Evolutionary conservation across 2,888 invertebrate species (phyloP).

Genomic region (Phalera bucephala): DNA sequence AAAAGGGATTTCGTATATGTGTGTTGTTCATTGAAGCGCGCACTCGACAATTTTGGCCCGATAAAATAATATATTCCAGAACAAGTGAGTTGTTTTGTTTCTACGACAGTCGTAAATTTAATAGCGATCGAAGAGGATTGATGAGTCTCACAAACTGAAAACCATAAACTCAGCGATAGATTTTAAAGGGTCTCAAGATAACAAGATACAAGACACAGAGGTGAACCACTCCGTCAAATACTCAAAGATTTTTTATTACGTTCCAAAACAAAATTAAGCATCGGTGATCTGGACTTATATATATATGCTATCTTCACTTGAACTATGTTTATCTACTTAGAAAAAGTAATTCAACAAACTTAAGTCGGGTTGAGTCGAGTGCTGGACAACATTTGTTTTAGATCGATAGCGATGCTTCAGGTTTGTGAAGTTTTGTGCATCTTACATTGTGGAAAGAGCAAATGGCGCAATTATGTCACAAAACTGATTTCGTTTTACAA

Average conservation of each 20-base stretch:
- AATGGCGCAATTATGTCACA: constrained; percentile 30
- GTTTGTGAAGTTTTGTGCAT: constrained; percentile 27
- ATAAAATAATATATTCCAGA: constrained; percentile 21
- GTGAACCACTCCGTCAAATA: constrained; percentile 16
- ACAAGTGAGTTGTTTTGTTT: constrained; percentile 28
- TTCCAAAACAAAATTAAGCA: constrained; percentile 23
- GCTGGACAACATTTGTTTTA: constrained; percentile 43
- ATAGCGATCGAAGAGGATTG: constrained; percentile 37
- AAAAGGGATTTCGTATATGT: neutral
- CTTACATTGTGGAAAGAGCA: constrained; percentile 33
- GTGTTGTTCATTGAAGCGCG: neutral
- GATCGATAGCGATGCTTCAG: constrained; percentile 30
- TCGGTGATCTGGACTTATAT: constrained; percentile 5
- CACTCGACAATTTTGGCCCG: neutral
- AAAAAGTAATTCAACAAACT: constrained; percentile 38
- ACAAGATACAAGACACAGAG: constrained; percentile 33
- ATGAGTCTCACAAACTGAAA: constrained; percentile 40
- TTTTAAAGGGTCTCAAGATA: constrained; percentile 28
- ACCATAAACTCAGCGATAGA: constrained; percentile 44
- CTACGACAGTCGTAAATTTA: constrained; percentile 44
- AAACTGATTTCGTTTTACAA: constrained; percentile 35
- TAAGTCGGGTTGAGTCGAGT: constrained; percentile 28
- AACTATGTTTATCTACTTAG: too few relatives aligned
- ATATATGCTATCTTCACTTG: constrained; percentile 14
- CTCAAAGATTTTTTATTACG: constrained; percentile 12